These are phyloP conservation scores for Hippopotamus amphibius DNA, from an alignment of 2,113 vertebrate genomes.

Conservation along the genomic window DNA sequence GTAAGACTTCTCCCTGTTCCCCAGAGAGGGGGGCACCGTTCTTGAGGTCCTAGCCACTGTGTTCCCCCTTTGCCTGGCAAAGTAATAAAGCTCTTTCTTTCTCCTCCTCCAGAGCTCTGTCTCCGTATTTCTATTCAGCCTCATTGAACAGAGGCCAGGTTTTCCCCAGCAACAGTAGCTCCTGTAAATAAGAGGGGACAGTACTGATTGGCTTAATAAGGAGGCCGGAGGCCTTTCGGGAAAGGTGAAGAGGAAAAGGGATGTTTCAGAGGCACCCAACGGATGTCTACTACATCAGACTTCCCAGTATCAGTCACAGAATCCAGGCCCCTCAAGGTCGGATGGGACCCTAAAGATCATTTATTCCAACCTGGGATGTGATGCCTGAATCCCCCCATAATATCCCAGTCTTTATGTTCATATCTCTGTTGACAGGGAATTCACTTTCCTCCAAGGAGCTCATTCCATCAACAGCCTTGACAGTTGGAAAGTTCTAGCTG, in stretches of 20 bases:
- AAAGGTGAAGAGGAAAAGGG: background rate
- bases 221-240: background rate
- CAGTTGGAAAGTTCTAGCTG: background rate
- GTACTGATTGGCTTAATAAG: background rate
- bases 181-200: too few species aligned
- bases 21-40: too few species aligned
- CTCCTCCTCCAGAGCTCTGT: too few species aligned
- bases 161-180: too few species aligned
- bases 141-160: too few species aligned
- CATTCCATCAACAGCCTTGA: background rate
- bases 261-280: background rate
- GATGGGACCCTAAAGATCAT: background rate
- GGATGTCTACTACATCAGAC: background rate
- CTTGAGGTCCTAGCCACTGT: too few species aligned
- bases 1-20: too few species aligned
- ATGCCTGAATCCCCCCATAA: background rate
- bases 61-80: too few species aligned
- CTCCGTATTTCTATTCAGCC: too few species aligned
- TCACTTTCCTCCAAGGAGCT: background rate
- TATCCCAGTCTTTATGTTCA: background rate
- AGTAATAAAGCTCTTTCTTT: too few species aligned
- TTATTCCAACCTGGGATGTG: background rate
- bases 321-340: background rate
- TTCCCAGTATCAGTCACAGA: background rate
- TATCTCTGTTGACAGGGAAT: background rate